Conservation (phyloP, 2,888 invertebrate genomes). For the Nemotelus pantherinus region DNA sequence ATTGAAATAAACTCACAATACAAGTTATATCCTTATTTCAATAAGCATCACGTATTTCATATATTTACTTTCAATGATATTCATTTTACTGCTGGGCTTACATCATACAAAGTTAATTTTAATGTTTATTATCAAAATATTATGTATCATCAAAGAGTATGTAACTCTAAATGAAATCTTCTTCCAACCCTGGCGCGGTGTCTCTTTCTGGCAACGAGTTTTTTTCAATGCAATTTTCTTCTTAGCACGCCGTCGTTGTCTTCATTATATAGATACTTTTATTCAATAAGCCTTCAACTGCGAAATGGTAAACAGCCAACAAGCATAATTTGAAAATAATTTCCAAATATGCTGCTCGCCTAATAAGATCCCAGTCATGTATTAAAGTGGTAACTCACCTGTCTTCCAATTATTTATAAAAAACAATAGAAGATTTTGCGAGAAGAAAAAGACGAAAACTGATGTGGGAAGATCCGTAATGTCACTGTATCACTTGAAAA, state of each 20-base stretch:
- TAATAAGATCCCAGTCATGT: too few species aligned
- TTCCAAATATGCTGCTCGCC: too few species aligned
- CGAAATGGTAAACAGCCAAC: too few species aligned
- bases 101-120: conserved; percentile 5
- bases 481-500: too few species aligned
- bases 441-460: too few species aligned
- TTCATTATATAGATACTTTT: too few species aligned
- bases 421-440: too few species aligned
- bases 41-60: conserved; percentile 34
- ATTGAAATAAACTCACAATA: conserved; percentile 12
- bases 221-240: conserved; percentile 49
- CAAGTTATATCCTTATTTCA: conserved; percentile 6
- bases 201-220: conserved; percentile 53
- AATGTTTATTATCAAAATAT: conserved; percentile 19
- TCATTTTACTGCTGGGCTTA: conserved; percentile 36
- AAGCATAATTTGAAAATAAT: too few species aligned
- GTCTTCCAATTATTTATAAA: too few species aligned
- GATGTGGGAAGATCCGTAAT: too few species aligned
- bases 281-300: too few species aligned
- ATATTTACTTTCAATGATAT: conserved; percentile 1
- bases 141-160: conserved; percentile 3
- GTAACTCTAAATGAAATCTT: conserved; percentile 51
- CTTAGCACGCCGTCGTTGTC: not conserved
- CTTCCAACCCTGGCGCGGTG: conserved; percentile 56
- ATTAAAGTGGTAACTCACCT: too few species aligned